Evolutionary conservation across 2,797 vertebrate genomes (phyloP).

Genomic region (Myiotriccus ornatus): DNA sequence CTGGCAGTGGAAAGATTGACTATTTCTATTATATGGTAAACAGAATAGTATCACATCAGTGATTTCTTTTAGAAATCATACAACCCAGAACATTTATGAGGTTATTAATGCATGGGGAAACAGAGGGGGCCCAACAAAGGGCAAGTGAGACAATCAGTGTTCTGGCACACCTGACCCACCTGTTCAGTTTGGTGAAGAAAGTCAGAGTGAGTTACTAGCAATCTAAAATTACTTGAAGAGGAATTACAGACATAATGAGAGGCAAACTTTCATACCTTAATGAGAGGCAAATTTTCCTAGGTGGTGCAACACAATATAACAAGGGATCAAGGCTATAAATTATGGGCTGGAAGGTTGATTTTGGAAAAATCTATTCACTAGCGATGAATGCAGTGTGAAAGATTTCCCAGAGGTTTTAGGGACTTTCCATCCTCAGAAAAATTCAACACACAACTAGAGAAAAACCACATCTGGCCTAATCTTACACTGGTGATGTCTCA

Average conservation of each 20-base stretch:
- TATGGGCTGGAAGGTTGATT: neutral
- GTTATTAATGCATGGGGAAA: neutral
- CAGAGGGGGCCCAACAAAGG: neutral
- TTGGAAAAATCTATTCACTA: neutral
- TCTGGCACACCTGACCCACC: neutral
- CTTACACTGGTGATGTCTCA: neutral
- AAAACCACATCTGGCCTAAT: neutral
- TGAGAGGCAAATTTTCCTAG: neutral
- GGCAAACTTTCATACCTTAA: neutral
- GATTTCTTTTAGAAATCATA: neutral
- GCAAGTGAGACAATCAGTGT: accelerated
- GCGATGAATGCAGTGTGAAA: neutral
- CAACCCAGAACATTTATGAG: neutral
- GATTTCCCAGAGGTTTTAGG: neutral
- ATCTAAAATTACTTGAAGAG: neutral
- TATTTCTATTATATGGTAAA: constrained; percentile 77
- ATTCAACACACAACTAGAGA: neutral
- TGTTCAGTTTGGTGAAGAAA: neutral
- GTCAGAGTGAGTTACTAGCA: neutral
- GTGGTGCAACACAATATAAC: neutral
- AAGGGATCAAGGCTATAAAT: neutral
- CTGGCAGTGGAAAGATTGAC: constrained; percentile 27
- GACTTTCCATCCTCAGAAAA: neutral
- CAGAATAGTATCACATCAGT: neutral
- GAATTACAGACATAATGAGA: neutral